A percentile compares a stretch with the other conserved stretches of the same genome.
phyloP scores from a whole-genome alignment of 2,888 invertebrate genomes.

The Metacarcinus magister region DNA sequence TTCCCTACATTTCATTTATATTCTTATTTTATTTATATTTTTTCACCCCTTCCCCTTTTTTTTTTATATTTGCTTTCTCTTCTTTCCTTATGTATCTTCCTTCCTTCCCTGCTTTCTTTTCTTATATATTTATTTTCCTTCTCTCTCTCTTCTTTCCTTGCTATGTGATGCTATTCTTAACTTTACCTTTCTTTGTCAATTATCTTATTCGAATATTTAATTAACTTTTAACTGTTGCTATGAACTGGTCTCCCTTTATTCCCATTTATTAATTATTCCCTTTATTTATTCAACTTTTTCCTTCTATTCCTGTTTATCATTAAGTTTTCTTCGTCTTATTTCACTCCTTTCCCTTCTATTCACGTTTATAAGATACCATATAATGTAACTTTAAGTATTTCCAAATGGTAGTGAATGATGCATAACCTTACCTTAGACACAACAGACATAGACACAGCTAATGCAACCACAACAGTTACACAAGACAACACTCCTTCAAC shows the following conservation, averaged over 20 bases:
- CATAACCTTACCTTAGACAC: too few relatives aligned
- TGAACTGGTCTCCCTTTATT: neutral
- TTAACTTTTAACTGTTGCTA: neutral
- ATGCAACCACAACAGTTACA: too few relatives aligned
- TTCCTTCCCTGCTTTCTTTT: neutral
- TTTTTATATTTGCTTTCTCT: neutral
- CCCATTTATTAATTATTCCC: neutral
- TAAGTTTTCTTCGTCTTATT: neutral
- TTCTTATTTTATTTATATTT: too few relatives aligned
- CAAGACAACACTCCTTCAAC: too few relatives aligned
- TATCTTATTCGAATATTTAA: too few relatives aligned
- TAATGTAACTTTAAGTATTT: too few relatives aligned
- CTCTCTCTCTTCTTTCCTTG: neutral
- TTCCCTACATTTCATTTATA: too few relatives aligned
- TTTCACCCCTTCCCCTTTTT: neutral
- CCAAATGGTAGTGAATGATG: too few relatives aligned
- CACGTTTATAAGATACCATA: too few relatives aligned
- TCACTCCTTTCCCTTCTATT: too few relatives aligned
- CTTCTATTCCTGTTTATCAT: neutral
- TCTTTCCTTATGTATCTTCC: neutral
- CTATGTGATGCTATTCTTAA: neutral
- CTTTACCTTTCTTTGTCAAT: too few relatives aligned
- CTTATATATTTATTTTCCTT: neutral
- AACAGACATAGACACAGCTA: too few relatives aligned
- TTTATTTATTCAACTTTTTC: neutral